phyloP scores from a whole-genome alignment of 2,797 vertebrate species.

The Melanogrammus aeglefinus region DNA sequence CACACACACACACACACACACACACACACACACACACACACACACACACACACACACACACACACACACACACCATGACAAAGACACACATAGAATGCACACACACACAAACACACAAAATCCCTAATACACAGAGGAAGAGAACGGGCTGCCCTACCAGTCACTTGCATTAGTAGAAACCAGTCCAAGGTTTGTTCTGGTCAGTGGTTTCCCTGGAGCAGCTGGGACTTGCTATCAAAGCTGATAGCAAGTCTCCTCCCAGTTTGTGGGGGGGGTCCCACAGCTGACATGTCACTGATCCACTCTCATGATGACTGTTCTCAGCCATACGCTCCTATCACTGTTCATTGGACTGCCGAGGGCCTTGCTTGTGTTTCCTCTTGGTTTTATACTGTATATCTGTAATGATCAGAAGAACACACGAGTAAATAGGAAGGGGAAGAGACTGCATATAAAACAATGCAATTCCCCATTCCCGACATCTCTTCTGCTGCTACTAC shows the following conservation, averaged over 20 bases:
- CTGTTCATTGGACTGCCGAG: not conserved
- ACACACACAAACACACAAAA: slow-evolving; percentile 10
- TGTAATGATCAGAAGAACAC: not conserved
- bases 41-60: slow-evolving; percentile 1
- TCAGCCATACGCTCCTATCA: not conserved
- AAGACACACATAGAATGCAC: slow-evolving; percentile 7
- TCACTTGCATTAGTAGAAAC: slow-evolving; percentile 47
- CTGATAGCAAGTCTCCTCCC: not conserved
- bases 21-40: not conserved
- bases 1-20: not conserved
- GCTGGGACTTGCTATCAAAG: slow-evolving; percentile 27
- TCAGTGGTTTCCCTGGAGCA: slow-evolving; percentile 44
- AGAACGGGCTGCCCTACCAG: slow-evolving; percentile 32
- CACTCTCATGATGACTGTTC: not conserved
- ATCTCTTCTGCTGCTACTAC: not conserved
- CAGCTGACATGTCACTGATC: not conserved
- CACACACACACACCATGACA: not conserved
- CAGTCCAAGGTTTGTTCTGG: slow-evolving; percentile 49
- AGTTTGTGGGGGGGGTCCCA: not conserved
- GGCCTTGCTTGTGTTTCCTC: not conserved
- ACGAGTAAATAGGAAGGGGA: not conserved
- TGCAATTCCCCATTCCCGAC: not conserved
- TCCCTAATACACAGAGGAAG: slow-evolving; percentile 11
- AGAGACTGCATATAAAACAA: not conserved
- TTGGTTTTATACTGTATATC: not conserved